phyloP scores from a whole-genome alignment of 2,113 vertebrate genomes.

The Pseudorhombus dupliciocellatus region DNA sequence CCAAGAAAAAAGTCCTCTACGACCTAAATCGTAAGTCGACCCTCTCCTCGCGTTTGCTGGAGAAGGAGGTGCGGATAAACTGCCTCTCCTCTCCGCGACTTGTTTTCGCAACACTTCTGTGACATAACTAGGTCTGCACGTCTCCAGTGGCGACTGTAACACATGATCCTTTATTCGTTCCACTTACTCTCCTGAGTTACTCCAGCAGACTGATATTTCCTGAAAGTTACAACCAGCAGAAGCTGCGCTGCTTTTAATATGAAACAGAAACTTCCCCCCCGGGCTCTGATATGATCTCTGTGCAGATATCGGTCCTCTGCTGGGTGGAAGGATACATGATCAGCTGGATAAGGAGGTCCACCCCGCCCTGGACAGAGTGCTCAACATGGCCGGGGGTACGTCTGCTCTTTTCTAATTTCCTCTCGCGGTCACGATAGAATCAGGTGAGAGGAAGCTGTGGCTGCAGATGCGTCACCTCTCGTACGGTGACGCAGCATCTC shows the following conservation, averaged over 20 bases:
- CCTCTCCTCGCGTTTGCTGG: slow-evolving; percentile 9
- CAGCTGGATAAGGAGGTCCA: slow-evolving; percentile 84
- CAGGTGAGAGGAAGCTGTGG: background rate
- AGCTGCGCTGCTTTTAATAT: background rate
- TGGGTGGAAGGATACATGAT: slow-evolving; percentile 85
- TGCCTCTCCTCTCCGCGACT: slow-evolving; percentile 29
- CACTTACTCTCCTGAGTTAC: slow-evolving; percentile 9
- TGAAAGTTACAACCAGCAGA: slow-evolving; percentile 22
- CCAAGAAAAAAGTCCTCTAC: slow-evolving; percentile 87
- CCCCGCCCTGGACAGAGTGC: slow-evolving; percentile 84
- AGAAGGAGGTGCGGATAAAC: slow-evolving; percentile 30
- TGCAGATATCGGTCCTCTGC: slow-evolving; percentile 86
- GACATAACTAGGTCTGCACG: slow-evolving; percentile 50
- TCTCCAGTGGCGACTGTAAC: slow-evolving; percentile 8
- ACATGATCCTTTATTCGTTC: slow-evolving; percentile 1
- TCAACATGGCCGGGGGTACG: slow-evolving; percentile 89
- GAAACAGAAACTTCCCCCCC: background rate
- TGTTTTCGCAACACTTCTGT: slow-evolving; percentile 34
- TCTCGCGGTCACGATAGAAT: slow-evolving; percentile 9
- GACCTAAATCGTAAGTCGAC: slow-evolving; percentile 92
- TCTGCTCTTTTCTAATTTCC: slow-evolving; percentile 37
- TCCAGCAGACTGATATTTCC: slow-evolving; percentile 6
- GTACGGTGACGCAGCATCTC: background rate
- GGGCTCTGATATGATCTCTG: slow-evolving; percentile 18
- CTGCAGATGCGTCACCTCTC: too few species aligned